Base-by-base conservation (phyloP, 2,113 vertebrate genomes). In the Bucco capensis region DNA sequence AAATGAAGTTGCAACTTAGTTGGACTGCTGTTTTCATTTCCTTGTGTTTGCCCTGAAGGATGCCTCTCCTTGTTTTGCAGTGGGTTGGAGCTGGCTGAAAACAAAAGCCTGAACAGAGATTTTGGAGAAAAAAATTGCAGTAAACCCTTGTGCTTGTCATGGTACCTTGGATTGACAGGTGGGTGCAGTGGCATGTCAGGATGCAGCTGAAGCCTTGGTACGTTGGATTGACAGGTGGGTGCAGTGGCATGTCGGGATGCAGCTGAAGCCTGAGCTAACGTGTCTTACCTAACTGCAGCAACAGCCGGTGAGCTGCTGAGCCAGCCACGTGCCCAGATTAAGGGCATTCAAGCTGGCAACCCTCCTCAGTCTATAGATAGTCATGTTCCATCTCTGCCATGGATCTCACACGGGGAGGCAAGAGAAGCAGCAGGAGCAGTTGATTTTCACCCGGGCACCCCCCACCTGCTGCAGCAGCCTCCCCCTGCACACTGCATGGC, bases 371-470 rank as follows among this genome's bases (percentile, higher is more conserved):
- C 88, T 79, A 56, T 64, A 79, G 53, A 72, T 56, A 80, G 67
- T 46, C 8, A 2, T 0, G 0, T 15, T 74, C 18, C 1, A 2
- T 10, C 50, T 49, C 62, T 82, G 83, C 71, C 4, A 0, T 1
- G 75, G 23, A 23, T 47, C 83, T 75, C 6, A 0, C 1, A 0
- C 0, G 1, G 28, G 72, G n/a, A 54, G 49, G 72, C 31, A 62
- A 33, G 70, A 58, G 62, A 54, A 56, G 49, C 75, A 56, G 38
- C 37, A 33, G 62, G 31, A 89, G 13, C 1, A 7, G 40, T 12
- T 42, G 27, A 6, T 11, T 90, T 46, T 38, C 21, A 38, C 53
- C 2, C 1, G 27, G n/a, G 42, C 28, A 23, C n/a, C 30, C n/a
- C 51, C 12, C 4, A 25, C 35, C 30, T 14, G 4, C 46, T 2